Evolutionary conservation across 2,113 vertebrate species (phyloP).

Genomic region (Phyllostomus discolor): DNA sequence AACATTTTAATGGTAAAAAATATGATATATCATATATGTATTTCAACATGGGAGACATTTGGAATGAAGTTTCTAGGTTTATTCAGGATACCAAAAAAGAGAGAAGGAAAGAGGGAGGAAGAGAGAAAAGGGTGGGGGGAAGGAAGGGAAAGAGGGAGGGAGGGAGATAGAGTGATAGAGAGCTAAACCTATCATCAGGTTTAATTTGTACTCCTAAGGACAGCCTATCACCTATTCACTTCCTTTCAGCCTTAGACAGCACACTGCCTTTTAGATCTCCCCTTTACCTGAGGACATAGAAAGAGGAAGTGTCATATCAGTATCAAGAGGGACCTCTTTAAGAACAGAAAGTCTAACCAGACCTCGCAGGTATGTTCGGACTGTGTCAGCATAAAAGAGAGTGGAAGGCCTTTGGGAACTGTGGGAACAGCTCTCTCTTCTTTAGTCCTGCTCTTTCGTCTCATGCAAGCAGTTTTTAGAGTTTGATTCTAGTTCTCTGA

Average conservation of each 20-base stretch:
- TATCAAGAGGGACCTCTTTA: background rate
- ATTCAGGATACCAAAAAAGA: background rate
- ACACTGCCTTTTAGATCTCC: background rate
- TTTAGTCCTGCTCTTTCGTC: background rate
- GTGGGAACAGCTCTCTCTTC: background rate
- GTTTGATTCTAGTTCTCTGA: slow-evolving; percentile 28
- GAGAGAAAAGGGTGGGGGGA: background rate
- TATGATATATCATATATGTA: background rate
- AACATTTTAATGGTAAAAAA: background rate
- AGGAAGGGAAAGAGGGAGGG: background rate
- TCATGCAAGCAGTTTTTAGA: background rate
- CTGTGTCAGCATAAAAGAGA: background rate
- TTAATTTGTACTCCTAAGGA: background rate
- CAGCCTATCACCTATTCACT: background rate
- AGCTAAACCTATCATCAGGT: background rate
- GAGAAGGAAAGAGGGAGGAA: background rate
- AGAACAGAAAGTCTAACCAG: background rate
- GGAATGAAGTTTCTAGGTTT: background rate
- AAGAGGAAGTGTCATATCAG: background rate
- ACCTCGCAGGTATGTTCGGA: background rate
- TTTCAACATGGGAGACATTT: background rate
- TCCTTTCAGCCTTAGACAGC: background rate
- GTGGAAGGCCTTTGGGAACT: background rate
- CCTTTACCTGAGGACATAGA: background rate
- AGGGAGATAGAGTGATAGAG: background rate